Evolutionary conservation across 92 coral and sea anemone species (phyloP).

Genomic region (Porites rus): DNA sequence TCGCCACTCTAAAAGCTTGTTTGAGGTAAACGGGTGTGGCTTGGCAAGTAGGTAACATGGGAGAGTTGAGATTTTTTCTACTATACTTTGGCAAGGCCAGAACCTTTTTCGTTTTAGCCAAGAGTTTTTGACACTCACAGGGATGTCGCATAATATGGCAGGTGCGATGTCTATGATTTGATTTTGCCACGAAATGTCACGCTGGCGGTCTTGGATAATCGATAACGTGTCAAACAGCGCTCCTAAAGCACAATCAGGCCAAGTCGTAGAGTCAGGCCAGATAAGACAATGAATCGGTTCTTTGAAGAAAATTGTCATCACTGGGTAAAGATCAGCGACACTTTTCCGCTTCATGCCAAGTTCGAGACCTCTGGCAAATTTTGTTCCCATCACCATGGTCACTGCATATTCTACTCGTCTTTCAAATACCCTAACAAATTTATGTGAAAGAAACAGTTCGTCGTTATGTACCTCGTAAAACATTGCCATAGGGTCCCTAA

Average conservation of each 20-base stretch:
- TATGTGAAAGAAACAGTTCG: slow-evolving; percentile 41
- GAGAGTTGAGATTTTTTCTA: slow-evolving; percentile 24
- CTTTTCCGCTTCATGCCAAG: slow-evolving; percentile 36
- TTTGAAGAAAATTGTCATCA: slow-evolving; percentile 40
- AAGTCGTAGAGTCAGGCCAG: slow-evolving; percentile 33
- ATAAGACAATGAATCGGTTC: slow-evolving; percentile 34
- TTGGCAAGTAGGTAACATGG: slow-evolving; percentile 35
- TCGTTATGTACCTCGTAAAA: slow-evolving; percentile 35
- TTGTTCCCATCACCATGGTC: slow-evolving; percentile 19
- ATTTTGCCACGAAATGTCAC: slow-evolving; percentile 28
- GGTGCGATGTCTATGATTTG: slow-evolving; percentile 40
- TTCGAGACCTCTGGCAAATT: slow-evolving; percentile 13
- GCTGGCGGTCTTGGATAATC: slow-evolving; percentile 20
- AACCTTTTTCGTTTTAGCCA: slow-evolving; percentile 23
- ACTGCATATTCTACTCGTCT: slow-evolving; percentile 40
- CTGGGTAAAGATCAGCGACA: slow-evolving; percentile 31
- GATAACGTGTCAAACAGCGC: slow-evolving; percentile 47
- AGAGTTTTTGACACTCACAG: neutral
- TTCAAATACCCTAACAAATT: slow-evolving; percentile 46
- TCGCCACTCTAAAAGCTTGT: slow-evolving; percentile 39
- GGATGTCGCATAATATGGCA: slow-evolving; percentile 27
- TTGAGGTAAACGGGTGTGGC: slow-evolving; percentile 36
- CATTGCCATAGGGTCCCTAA: slow-evolving; percentile 24
- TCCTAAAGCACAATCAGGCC: slow-evolving; percentile 48
- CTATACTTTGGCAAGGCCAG: slow-evolving; percentile 29